A percentile compares a stretch with the other conserved stretches of the same genome.
Conservation (phyloP, 2,113 vertebrate genomes). For the Paralichthys olivaceus region DNA sequence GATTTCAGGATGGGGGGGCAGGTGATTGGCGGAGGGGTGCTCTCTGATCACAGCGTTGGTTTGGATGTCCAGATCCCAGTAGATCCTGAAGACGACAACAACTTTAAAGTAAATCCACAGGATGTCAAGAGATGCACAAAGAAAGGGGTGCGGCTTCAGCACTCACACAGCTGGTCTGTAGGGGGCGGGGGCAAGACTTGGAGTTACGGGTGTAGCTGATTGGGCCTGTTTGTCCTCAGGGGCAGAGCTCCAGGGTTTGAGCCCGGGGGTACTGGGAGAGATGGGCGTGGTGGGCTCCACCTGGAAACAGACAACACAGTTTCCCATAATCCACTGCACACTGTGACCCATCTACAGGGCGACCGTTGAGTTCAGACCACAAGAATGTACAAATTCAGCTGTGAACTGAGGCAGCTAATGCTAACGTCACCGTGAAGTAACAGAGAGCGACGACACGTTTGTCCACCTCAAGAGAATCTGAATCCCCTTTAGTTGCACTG, state of each 20-base stretch:
- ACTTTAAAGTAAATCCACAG: neutral
- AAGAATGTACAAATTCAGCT: no score
- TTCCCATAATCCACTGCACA: constrained; percentile 14
- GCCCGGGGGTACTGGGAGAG: constrained; percentile 89
- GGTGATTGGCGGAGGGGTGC: constrained; percentile 81
- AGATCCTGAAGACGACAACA: constrained; percentile 45
- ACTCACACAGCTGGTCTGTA: constrained; percentile 92
- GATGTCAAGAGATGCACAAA: neutral
- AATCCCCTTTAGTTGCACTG: no score
- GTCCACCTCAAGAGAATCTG: neutral
- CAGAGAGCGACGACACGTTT: neutral
- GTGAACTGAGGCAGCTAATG: neutral
- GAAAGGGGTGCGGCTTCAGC: neutral
- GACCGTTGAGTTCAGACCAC: neutral
- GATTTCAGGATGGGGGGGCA: constrained; percentile 93
- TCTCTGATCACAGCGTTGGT: constrained; percentile 95
- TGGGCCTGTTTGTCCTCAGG: constrained; percentile 88
- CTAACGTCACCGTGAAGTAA: neutral
- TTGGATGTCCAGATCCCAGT: constrained; percentile 97
- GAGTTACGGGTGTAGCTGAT: constrained; percentile 60
- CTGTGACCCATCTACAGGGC: neutral
- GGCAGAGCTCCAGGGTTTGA: constrained; percentile 89
- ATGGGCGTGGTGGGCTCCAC: constrained; percentile 88
- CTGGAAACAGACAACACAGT: constrained; percentile 36
- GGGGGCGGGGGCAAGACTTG: constrained; percentile 66